Conservation (phyloP, 1,140 invertebrate genomes). For the Cepaea nemoralis region DNA sequence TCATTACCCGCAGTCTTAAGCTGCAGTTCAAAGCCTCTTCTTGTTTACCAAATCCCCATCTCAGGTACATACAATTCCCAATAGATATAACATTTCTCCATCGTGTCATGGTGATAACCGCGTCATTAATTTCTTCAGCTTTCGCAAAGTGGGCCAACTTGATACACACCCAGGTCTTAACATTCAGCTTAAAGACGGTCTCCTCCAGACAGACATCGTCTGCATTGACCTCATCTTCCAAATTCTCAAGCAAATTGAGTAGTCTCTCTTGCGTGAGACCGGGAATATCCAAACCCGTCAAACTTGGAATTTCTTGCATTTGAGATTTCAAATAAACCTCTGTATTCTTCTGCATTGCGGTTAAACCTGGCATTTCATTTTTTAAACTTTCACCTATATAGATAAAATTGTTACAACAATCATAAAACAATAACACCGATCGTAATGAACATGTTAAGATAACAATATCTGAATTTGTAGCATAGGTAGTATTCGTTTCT, state of each 20-base stretch:
- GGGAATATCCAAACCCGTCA: neutral
- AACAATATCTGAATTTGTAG: too few species aligned
- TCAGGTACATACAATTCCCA: too few species aligned
- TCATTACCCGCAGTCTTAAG: neutral
- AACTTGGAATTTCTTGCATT: neutral
- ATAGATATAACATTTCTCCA: neutral
- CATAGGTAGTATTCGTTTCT: too few species aligned
- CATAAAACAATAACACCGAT: too few species aligned
- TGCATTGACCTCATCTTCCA: neutral
- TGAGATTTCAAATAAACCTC: neutral
- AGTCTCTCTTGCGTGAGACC: too few species aligned
- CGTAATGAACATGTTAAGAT: too few species aligned
- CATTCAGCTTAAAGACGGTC: too few species aligned
- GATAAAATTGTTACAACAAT: too few species aligned
- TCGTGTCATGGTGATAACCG: neutral
- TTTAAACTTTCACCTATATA: too few species aligned
- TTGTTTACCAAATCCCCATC: neutral
- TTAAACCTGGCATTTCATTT: too few species aligned
- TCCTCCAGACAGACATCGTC: constrained; percentile 8
- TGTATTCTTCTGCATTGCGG: too few species aligned
- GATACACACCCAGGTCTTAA: neutral
- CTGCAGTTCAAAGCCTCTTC: neutral
- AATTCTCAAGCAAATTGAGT: neutral
- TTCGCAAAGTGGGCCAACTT: neutral
- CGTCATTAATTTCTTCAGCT: constrained; percentile 1